phyloP scores from a whole-genome alignment of 1,140 invertebrate genomes.

The Liolophura sinensis region DNA sequence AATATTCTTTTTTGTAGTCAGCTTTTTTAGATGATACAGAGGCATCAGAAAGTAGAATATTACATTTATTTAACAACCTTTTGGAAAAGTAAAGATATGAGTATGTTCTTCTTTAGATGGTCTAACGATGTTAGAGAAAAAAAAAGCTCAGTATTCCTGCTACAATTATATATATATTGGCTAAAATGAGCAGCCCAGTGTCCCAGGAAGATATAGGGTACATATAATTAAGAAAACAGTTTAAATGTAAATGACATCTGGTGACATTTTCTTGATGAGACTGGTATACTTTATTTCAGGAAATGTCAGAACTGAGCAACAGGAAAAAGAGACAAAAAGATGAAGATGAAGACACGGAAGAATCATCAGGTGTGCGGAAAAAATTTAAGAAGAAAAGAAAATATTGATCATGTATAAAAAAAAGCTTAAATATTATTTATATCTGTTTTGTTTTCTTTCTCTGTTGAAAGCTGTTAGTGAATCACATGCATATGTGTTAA shows the following conservation, averaged over 20 bases:
- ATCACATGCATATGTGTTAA: too few species aligned
- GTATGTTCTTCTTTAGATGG: too few species aligned
- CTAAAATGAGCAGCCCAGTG: too few species aligned
- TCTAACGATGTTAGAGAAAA: too few species aligned
- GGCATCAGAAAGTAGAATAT: too few species aligned
- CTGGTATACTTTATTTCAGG: slow-evolving; percentile 58
- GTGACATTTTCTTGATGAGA: too few species aligned
- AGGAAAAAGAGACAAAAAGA: slow-evolving; percentile 63
- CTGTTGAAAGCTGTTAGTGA: too few species aligned
- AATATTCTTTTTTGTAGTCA: neutral
- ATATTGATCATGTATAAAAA: slow-evolving; percentile 5
- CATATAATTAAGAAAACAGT: neutral
- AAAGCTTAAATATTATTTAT: too few species aligned
- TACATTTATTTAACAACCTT: too few species aligned
- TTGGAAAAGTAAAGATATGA: too few species aligned
- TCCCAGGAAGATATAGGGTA: neutral
- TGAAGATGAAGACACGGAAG: slow-evolving; percentile 69
- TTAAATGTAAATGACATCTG: slow-evolving; percentile 9
- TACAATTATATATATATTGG: too few species aligned
- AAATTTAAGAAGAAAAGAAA: slow-evolving; percentile 45
- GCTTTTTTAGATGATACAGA: neutral
- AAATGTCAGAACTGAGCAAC: slow-evolving; percentile 83
- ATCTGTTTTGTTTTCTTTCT: too few species aligned
- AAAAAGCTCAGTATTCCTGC: slow-evolving; percentile 16
- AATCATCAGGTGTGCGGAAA: slow-evolving; percentile 42